phyloP scores from a whole-genome alignment of 2,888 invertebrate genomes.

The Scaptomyza polygonia region DNA sequence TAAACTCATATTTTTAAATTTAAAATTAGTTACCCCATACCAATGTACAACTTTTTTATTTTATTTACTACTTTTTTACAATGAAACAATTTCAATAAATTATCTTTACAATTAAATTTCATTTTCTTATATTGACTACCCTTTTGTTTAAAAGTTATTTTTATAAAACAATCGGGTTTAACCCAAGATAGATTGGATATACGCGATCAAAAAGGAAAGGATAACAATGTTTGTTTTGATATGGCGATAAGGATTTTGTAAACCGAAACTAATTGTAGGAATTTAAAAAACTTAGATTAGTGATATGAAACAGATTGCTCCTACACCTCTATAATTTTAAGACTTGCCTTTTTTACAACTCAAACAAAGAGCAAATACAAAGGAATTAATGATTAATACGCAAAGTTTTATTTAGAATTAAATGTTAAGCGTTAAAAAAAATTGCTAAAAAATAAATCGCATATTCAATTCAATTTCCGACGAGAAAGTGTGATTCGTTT shows the following conservation, averaged over 20 bases:
- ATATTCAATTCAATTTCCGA: conserved; percentile 40
- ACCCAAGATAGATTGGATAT: conserved; percentile 59
- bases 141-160: conserved; percentile 61
- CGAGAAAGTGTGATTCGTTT: conserved; percentile 71
- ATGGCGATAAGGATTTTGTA: conserved; percentile 68
- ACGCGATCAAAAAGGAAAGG: conserved; percentile 39
- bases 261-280: conserved; percentile 38
- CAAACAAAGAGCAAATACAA: conserved; percentile 47
- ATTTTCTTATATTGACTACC: conserved; percentile 73
- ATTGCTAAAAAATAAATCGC: conserved; percentile 52
- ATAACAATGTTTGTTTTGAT: conserved; percentile 72
- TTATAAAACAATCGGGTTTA: too few relatives aligned
- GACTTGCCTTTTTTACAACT: conserved; percentile 30
- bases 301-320: conserved; percentile 65
- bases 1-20: background rate
- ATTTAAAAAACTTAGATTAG: conserved; percentile 22
- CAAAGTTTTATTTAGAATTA: conserved; percentile 32
- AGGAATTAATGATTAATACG: conserved; percentile 38
- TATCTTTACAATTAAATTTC: conserved; percentile 69
- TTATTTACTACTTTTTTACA: conserved; percentile 28
- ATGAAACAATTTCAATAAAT: conserved; percentile 73
- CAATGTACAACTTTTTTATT: conserved; percentile 68
- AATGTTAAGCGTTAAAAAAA: conserved; percentile 36
- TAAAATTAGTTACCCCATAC: background rate
- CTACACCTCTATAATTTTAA: conserved; percentile 38